phyloP scores from a whole-genome alignment of 2,888 invertebrate species.

The Euplexia lucipara region DNA sequence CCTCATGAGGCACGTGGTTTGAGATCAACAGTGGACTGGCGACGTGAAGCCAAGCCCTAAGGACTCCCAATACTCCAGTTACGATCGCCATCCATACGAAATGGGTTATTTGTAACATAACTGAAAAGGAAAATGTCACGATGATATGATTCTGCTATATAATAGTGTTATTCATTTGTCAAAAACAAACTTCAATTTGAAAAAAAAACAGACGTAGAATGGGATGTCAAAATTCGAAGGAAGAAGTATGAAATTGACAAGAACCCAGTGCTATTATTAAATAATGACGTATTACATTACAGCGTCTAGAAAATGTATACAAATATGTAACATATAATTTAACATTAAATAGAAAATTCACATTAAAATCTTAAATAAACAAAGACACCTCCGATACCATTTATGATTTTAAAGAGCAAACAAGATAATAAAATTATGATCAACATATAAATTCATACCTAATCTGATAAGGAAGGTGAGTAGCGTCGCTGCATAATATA shows the following conservation, averaged over 20 bases:
- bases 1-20: slow-evolving; percentile 91
- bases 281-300: background rate
- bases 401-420: slow-evolving; percentile 12
- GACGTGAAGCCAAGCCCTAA: slow-evolving; percentile 93
- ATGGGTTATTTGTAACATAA: slow-evolving; percentile 77
- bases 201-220: too few species aligned
- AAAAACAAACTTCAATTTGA: too few species aligned
- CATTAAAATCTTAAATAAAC: slow-evolving; percentile 22
- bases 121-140: slow-evolving; percentile 67
- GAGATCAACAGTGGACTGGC: slow-evolving; percentile 93
- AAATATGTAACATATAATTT: background rate
- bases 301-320: background rate
- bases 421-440: slow-evolving; percentile 30
- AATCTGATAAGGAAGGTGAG: slow-evolving; percentile 81
- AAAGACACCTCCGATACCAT: slow-evolving; percentile 7
- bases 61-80: slow-evolving; percentile 90
- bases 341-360: background rate
- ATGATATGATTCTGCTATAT: background rate
- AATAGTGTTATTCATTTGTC: too few species aligned
- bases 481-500: slow-evolving; percentile 80
- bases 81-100: slow-evolving; percentile 76
- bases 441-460: slow-evolving; percentile 60
- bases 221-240: too few species aligned
- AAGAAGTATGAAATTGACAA: too few species aligned
- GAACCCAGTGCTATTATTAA: too few species aligned